phyloP scores from a whole-genome alignment of 2,797 vertebrate species.

The Graptemys geographica region DNA sequence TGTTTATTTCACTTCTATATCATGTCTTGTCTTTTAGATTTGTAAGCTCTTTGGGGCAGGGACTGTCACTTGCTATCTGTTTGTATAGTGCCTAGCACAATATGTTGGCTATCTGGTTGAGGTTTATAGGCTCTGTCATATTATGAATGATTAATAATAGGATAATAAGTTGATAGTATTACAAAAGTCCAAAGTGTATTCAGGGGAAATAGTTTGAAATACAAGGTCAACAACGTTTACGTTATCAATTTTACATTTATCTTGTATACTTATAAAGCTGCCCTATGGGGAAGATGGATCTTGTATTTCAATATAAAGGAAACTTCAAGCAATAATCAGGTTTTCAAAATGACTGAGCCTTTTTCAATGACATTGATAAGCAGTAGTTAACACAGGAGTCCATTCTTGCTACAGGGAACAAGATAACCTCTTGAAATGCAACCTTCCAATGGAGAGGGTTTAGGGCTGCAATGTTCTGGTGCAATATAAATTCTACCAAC shows the following conservation, averaged over 20 bases:
- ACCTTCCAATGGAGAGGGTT: no score
- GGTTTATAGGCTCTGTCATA: conserved; percentile 63
- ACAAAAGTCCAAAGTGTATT: conserved; percentile 61
- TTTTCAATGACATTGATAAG: conserved; percentile 7
- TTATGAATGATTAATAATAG: conserved; percentile 58
- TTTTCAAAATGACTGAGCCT: conserved; percentile 14
- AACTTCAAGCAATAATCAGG: conserved; percentile 30
- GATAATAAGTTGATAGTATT: conserved; percentile 57
- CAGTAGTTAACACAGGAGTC: not conserved
- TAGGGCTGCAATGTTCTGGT: not conserved
- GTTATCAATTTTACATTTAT: conserved; percentile 39
- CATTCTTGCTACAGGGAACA: not conserved
- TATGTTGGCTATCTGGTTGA: conserved; percentile 51
- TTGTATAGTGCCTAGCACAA: not conserved
- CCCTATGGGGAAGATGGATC: conserved; percentile 4
- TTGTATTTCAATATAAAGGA: conserved; percentile 57
- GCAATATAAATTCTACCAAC: conserved; percentile 36
- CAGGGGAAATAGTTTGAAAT: conserved; percentile 48
- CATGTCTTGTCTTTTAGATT: not conserved
- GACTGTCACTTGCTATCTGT: not conserved
- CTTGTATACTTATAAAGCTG: conserved; percentile 61
- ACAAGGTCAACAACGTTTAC: conserved; percentile 60
- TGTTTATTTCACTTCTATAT: not conserved
- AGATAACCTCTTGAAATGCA: not conserved
- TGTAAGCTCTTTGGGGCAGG: not conserved